A percentile compares a stretch with the other conserved stretches of the same genome.
Conservation (phyloP, 2,888 invertebrate species). For the Morpho achilles region DNA sequence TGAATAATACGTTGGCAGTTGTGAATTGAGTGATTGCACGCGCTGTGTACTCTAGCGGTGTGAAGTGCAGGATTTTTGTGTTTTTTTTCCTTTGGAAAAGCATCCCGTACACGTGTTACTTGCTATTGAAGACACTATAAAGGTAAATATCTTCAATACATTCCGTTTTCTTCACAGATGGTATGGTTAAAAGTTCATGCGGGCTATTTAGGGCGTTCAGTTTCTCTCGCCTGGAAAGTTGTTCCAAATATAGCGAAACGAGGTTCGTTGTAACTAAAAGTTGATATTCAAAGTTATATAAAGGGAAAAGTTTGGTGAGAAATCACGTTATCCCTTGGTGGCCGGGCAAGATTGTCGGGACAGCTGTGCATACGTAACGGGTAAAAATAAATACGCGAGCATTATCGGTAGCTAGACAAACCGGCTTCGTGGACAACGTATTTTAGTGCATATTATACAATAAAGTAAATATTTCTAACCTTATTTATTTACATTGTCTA, state of each 20-base stretch:
- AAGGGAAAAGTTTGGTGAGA: constrained; percentile 39
- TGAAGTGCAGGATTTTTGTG: constrained; percentile 69
- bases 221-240: constrained; percentile 50
- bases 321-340: constrained; percentile 52
- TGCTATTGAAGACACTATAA: constrained; percentile 46
- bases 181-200: constrained; percentile 6
- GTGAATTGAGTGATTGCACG: constrained; percentile 70
- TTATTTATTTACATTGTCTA: too few species aligned
- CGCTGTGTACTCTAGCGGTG: constrained; percentile 63
- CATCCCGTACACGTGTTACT: constrained; percentile 47
- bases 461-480: constrained; percentile 24
- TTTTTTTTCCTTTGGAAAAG: constrained; percentile 57
- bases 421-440: constrained; percentile 71
- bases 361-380: constrained; percentile 75
- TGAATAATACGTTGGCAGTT: constrained; percentile 66
- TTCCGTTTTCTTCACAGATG: background rate
- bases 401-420: constrained; percentile 68
- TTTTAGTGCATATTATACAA: constrained; percentile 52
- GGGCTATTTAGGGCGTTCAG: constrained; percentile 47
- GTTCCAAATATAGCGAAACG: constrained; percentile 67
- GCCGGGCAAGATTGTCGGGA: constrained; percentile 67
- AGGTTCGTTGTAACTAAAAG: constrained; percentile 33
- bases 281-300: constrained; percentile 33
- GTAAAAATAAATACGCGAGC: constrained; percentile 77
- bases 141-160: constrained; percentile 45